phyloP scores from a whole-genome alignment of 2,113 vertebrate genomes.

The Xiphophorus couchianus region DNA sequence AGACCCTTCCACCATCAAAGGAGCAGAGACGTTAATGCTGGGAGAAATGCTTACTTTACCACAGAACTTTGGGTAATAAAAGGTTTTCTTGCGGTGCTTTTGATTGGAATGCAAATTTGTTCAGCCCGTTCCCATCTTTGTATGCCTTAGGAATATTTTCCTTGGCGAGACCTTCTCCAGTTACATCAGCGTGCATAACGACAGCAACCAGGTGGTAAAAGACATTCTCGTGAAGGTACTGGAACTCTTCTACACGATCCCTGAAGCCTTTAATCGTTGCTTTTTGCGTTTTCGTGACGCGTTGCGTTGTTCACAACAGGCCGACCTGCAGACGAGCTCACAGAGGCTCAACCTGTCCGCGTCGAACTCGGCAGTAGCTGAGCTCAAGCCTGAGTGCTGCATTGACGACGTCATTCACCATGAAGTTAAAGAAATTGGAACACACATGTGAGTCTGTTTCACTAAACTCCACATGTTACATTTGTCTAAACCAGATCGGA shows the following conservation, averaged over 20 bases:
- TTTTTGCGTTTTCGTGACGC: no score
- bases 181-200: conserved; percentile 98
- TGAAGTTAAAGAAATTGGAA: conserved; percentile 99
- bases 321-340: conserved; percentile 98
- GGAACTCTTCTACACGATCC: not conserved
- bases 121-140: not conserved
- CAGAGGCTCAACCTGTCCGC: conserved; percentile 97
- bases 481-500: not conserved
- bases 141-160: conserved; percentile 90
- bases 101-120: not conserved
- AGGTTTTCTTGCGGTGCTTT: not conserved
- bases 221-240: conserved; percentile 97
- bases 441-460: conserved; percentile 88
- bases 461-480: not conserved
- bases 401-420: conserved; percentile 99
- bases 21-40: conserved; percentile 93
- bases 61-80: conserved; percentile 95
- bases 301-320: conserved; percentile 73
- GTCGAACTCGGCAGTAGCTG: conserved; percentile 90
- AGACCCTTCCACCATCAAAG: conserved; percentile 94
- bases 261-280: not conserved
- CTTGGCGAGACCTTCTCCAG: conserved; percentile 98
- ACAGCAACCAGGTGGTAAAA: conserved; percentile 94
- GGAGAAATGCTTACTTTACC: conserved; percentile 98
- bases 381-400: conserved; percentile 94